A percentile compares a stretch with the other conserved stretches of the same genome.
Evolutionary conservation across 2,888 invertebrate species (phyloP).

Genomic region (Drosophila prolongata): DNA sequence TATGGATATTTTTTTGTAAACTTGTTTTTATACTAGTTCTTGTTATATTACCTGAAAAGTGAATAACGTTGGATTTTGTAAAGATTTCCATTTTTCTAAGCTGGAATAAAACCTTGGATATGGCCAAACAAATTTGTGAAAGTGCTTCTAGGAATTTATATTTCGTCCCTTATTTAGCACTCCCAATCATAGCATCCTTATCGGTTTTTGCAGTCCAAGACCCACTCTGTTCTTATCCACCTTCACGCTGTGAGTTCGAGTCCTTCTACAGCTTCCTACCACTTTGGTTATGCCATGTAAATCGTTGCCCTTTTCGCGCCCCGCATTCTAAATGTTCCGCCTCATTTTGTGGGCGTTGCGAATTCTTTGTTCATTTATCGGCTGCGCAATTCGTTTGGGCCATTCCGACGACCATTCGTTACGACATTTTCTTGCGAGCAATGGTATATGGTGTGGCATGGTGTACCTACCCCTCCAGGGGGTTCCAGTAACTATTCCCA

Average conservation of each 20-base stretch:
- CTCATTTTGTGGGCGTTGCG: constrained; percentile 62
- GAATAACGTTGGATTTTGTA: no score
- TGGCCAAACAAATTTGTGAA: no score
- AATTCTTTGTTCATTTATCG: constrained; percentile 69
- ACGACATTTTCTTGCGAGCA: constrained; percentile 28
- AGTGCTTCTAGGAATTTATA: neutral
- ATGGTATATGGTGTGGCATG: neutral
- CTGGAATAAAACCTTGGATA: no score
- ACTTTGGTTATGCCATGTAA: neutral
- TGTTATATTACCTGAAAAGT: no score
- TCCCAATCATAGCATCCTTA: neutral
- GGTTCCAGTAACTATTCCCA: constrained; percentile 38
- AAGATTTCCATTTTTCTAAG: no score
- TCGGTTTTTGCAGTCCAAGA: neutral
- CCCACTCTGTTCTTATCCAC: neutral
- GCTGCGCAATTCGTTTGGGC: constrained; percentile 72
- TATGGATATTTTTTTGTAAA: no score
- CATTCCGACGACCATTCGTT: constrained; percentile 54
- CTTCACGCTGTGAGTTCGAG: constrained; percentile 2
- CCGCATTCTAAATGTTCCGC: constrained; percentile 31
- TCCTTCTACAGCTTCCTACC: constrained; percentile 5
- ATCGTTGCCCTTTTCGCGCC: constrained; percentile 5
- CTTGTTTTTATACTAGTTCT: neutral
- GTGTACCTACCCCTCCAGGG: constrained; percentile 6
- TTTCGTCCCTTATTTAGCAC: neutral